These are phyloP conservation scores for Saccostrea echinata DNA, from an alignment of 1,140 invertebrate genomes.

Conservation along the genomic window DNA sequence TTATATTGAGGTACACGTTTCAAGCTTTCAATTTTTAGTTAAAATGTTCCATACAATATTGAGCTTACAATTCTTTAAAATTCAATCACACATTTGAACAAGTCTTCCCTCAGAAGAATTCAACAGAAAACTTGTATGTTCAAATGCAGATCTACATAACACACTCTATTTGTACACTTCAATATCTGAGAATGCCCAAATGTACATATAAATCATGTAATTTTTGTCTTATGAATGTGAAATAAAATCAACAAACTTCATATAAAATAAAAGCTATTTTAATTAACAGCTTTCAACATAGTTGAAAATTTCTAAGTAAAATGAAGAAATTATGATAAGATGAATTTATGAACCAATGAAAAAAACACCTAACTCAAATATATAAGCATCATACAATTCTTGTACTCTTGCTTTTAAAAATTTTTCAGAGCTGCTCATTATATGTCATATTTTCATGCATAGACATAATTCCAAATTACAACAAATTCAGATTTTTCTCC, in stretches of 20 bases:
- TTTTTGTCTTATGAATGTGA: no score
- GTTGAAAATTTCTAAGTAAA: not conserved
- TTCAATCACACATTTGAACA: no score
- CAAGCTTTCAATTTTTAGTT: no score
- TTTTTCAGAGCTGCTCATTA: not conserved
- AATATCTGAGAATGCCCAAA: no score
- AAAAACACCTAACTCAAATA: slow-evolving; percentile 7
- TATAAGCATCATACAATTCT: not conserved
- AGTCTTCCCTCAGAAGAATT: no score
- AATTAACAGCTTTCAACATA: slow-evolving; percentile 21
- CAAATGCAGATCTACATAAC: no score
- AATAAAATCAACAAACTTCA: not conserved
- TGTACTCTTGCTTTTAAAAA: not conserved
- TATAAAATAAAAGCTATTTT: slow-evolving; percentile 27
- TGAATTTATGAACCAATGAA: not conserved
- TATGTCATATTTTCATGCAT: slow-evolving; percentile 8
- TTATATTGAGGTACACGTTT: no score
- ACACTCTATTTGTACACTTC: no score
- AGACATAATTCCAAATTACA: not conserved
- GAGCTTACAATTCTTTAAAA: no score
- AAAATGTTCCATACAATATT: no score
- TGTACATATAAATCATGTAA: no score
- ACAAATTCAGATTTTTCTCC: not conserved
- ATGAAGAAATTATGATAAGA: slow-evolving; percentile 20
- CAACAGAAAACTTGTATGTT: no score